Conservation (phyloP, 2,113 vertebrate genomes). For the Stercorarius parasiticus region DNA sequence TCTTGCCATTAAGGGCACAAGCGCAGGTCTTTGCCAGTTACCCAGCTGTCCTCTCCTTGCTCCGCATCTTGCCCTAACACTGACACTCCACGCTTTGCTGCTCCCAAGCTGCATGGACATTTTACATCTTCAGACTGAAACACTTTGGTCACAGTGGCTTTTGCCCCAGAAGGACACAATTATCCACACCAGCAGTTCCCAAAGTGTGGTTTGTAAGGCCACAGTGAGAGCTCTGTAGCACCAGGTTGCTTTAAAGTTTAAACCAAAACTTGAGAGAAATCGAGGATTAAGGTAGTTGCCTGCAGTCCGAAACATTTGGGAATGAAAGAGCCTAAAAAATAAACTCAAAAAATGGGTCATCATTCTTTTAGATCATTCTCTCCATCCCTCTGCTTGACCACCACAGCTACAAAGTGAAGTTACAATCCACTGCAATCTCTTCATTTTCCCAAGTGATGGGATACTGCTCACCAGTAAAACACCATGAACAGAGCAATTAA, state of each 20-base stretch:
- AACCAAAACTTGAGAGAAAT: not conserved
- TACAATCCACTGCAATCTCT: not conserved
- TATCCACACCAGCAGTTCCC: not conserved
- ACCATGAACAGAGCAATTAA: not conserved
- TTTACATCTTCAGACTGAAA: not conserved
- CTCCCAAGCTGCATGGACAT: not conserved
- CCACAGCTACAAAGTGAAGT: not conserved
- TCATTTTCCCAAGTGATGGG: not conserved
- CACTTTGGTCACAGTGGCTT: not conserved
- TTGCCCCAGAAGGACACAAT: not conserved
- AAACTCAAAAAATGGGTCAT: not conserved
- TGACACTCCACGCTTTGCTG: not conserved
- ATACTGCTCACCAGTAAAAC: not conserved
- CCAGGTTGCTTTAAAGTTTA: not conserved
- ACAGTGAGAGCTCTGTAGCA: not conserved
- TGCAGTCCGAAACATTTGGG: not conserved
- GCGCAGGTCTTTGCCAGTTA: not conserved
- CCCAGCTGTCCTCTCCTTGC: not conserved
- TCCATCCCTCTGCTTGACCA: not conserved
- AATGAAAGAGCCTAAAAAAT: not conserved
- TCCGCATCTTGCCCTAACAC: rapidly evolving
- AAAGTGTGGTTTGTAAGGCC: not conserved
- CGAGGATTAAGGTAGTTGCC: not conserved
- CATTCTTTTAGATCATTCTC: not conserved
- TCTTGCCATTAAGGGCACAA: not conserved